These are phyloP conservation scores for Rhynchopsitta pachyrhyncha DNA, from an alignment of 2,113 vertebrate species.

Conservation along the genomic window DNA sequence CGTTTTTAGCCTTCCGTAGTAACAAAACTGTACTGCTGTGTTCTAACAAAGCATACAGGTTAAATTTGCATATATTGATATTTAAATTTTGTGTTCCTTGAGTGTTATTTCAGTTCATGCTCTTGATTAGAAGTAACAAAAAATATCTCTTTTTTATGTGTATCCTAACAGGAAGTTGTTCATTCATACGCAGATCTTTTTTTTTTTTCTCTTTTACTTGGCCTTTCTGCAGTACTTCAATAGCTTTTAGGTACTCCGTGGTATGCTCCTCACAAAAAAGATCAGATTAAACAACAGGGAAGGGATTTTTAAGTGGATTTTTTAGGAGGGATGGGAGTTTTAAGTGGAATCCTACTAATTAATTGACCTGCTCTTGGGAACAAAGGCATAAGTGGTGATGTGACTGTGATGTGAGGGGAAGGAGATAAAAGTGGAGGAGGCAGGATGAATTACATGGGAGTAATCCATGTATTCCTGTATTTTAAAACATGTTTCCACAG, in stretches of 20 bases:
- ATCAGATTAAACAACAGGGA: background rate
- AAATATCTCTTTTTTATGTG: background rate
- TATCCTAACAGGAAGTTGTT: background rate
- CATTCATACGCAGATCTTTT: accelerated
- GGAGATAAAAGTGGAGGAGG: background rate
- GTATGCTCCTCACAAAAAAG: background rate
- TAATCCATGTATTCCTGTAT: background rate
- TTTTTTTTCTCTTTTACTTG: background rate
- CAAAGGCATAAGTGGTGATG: background rate
- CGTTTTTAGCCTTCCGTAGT: background rate
- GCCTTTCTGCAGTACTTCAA: background rate
- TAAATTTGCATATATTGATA: background rate
- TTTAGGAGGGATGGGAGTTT: background rate
- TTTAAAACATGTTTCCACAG: background rate
- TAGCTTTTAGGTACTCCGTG: background rate
- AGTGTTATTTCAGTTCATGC: background rate
- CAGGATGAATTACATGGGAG: background rate
- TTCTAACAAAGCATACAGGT: background rate
- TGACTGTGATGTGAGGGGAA: background rate
- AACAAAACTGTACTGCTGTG: background rate
- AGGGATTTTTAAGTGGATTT: background rate
- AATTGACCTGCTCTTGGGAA: background rate
- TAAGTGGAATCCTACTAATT: background rate
- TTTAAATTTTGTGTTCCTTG: background rate
- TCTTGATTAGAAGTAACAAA: background rate